Evolutionary conservation across 1,140 invertebrate genomes (phyloP), one percentile per base, ranked within the genome.

Genomic region (Calycopis cecrops): DNA sequence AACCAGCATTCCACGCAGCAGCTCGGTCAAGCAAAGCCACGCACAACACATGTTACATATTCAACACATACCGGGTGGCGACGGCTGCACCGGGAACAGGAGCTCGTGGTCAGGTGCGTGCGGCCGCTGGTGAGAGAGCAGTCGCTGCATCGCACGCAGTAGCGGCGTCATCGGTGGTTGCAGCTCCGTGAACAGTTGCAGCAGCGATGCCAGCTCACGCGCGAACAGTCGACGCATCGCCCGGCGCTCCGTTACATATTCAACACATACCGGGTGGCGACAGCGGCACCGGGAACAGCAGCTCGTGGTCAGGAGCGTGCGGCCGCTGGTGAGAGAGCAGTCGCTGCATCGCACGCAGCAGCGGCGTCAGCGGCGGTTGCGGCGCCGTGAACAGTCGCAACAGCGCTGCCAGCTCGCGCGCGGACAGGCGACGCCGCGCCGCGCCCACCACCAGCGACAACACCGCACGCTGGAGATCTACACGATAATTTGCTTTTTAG

Each of bases 381-480:
- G 85, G 61, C 3, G 71, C 73, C 71, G 90, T 90, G 59, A 92
- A 90, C 54, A 92, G 83, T 9, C 88, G 80, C 11, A 93, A 67
- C 64, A 91, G 90, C 0, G 76, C 72, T 4, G 88, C 80, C 38
- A 92, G 65, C 60, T 92, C 91, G 2, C 73, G 51, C 3, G 90
- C 73, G 9, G 85, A 85, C 51, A 92, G 89, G 35, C 88, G 88
- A 56, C 90, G 89, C 9, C 84, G 85, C 3, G 90, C 89, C 47
- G 92, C 64, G 21, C 89, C 76, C 11, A 88, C 88, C 38, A 92
- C 89, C 17, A 92, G 82, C 69, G 91, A 89, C 35, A 92, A 66
- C n/a, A 90, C 78, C 38, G 89, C 89, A 35, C 87, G 78, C 65
- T 92, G 91, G 34, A 92, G 69, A 50, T 91, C 91, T 91, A 69